Percentiles rank a stretch among this genome's conserved stretches.
phyloP scores from a whole-genome alignment of 92 coral and sea anemone genomes.

The Epizoanthus illoricatus region DNA sequence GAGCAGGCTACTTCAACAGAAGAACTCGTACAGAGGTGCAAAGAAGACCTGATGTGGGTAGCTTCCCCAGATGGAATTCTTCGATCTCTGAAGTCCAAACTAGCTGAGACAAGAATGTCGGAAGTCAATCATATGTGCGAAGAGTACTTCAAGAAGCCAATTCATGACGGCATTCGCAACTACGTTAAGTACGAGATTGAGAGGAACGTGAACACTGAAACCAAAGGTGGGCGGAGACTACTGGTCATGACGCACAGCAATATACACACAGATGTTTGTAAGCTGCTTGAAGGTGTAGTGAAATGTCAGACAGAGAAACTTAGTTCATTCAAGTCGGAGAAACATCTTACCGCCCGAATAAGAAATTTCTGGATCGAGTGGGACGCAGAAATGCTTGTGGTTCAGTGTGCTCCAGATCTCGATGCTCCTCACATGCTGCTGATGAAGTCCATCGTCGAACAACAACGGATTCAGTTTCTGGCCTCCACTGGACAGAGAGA shows the following conservation, averaged over 20 bases:
- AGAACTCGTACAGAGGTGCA: constrained; percentile 70
- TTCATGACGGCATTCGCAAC: constrained; percentile 71
- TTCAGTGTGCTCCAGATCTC: constrained; percentile 93
- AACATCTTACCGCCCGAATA: constrained; percentile 78
- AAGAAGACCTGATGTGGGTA: constrained; percentile 76
- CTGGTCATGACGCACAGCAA: constrained; percentile 89
- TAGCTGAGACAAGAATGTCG: constrained; percentile 40
- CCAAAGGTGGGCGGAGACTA: constrained; percentile 55
- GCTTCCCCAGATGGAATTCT: constrained; percentile 95
- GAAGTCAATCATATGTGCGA: constrained; percentile 60
- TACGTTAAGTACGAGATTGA: constrained; percentile 53
- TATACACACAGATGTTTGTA: constrained; percentile 73
- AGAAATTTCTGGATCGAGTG: constrained; percentile 73
- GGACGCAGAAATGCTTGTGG: constrained; percentile 64
- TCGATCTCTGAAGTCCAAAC: constrained; percentile 63
- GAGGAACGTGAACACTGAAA: constrained; percentile 24
- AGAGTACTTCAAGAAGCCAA: constrained; percentile 68
- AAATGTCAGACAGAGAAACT: constrained; percentile 79
- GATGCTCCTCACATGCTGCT: constrained; percentile 90
- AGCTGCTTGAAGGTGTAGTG: constrained; percentile 63
- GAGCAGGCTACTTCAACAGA: constrained; percentile 31
- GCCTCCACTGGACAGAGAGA: constrained; percentile 7
- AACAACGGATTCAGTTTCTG: constrained; percentile 65
- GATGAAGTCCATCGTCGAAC: constrained; percentile 88
- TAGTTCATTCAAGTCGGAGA: constrained; percentile 91